Conservation (phyloP, 2,888 invertebrate species). For the Epirrhoe alternata region DNA sequence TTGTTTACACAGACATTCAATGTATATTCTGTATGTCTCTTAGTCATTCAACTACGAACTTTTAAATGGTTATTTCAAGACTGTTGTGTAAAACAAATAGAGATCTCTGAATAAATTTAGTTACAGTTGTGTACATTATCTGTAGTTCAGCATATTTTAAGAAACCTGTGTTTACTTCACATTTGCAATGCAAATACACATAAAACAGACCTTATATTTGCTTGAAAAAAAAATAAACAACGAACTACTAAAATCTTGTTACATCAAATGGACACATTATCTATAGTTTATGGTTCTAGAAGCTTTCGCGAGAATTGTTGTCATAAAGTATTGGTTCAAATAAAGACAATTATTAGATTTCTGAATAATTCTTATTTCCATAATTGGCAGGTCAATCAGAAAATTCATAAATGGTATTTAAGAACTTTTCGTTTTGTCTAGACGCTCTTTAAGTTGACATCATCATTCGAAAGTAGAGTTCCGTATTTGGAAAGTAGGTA, state of each 20-base stretch:
- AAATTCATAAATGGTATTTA: background rate
- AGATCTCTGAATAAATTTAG: background rate
- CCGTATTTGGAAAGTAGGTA: background rate
- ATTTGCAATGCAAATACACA: background rate
- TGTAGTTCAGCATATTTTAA: constrained; percentile 2
- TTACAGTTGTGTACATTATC: too few species aligned
- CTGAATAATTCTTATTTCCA: background rate
- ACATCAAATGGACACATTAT: background rate
- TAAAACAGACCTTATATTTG: background rate
- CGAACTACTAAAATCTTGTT: background rate
- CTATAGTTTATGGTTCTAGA: background rate
- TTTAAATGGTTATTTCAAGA: background rate
- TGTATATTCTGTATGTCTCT: background rate
- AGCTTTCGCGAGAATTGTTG: background rate
- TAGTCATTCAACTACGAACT: background rate
- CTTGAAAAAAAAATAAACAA: background rate
- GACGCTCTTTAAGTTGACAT: background rate
- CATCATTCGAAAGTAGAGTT: background rate
- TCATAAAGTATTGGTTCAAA: background rate
- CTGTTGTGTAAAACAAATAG: background rate
- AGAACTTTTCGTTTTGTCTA: background rate
- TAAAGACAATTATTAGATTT: background rate
- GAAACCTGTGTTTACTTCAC: background rate
- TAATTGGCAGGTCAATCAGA: background rate
- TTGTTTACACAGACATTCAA: constrained; percentile 17